A percentile compares a stretch with the other conserved stretches of the same genome.
Conservation (phyloP, 1,140 invertebrate genomes). For the Plutomurus gul region DNA sequence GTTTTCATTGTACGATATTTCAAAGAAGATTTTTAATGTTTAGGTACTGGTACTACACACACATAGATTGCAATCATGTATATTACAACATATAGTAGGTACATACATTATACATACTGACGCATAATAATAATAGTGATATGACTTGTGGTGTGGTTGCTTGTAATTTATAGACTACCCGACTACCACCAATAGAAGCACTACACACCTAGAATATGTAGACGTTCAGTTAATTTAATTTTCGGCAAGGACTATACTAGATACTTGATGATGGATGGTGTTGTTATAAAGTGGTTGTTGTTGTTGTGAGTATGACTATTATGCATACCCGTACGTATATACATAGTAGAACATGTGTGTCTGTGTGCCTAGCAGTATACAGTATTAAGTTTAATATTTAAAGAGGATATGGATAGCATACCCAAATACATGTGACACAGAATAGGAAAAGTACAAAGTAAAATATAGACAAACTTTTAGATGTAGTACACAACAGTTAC, state of each 20-base stretch:
- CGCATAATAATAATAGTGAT: neutral
- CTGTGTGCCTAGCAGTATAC: neutral
- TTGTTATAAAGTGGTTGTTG: neutral
- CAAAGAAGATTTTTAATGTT: too few relatives aligned
- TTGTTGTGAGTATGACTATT: neutral
- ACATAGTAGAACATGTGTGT: neutral
- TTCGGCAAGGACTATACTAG: neutral
- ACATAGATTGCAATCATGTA: too few relatives aligned
- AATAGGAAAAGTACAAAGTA: slow-evolving; percentile 23
- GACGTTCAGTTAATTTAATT: neutral
- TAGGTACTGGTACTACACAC: too few relatives aligned
- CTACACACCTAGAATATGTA: too few relatives aligned
- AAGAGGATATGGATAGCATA: neutral
- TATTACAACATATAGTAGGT: too few relatives aligned
- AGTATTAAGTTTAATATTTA: neutral
- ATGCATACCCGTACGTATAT: neutral
- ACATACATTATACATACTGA: neutral
- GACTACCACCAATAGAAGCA: neutral
- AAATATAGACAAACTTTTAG: neutral
- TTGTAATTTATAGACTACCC: neutral
- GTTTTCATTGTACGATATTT: too few relatives aligned
- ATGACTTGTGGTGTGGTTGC: neutral
- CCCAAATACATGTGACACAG: neutral
- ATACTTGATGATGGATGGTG: neutral
- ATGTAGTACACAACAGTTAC: neutral